Conservation (phyloP, 1,140 invertebrate genomes). For the Bombyx mori region DNA sequence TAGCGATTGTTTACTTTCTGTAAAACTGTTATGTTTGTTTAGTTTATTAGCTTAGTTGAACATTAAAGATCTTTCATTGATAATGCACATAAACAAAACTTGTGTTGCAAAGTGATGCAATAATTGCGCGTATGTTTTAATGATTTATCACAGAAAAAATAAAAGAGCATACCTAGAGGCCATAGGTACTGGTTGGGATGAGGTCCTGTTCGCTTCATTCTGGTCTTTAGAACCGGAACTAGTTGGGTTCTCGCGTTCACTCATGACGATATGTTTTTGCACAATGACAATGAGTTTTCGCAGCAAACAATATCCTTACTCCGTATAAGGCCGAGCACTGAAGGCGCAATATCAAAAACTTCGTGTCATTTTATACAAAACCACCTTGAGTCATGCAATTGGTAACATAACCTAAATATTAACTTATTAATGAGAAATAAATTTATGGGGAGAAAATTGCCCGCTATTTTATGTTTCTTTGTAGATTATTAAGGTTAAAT, state of each 20-base stretch:
- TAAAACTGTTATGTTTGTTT: too few species aligned
- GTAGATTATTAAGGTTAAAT: too few species aligned
- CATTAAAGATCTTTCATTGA: too few species aligned
- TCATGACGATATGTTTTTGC: slow-evolving; percentile 24
- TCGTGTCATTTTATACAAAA: slow-evolving; percentile 38
- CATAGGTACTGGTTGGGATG: slow-evolving; percentile 43
- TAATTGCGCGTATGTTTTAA: too few species aligned
- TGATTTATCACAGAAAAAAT: too few species aligned
- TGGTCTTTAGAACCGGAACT: slow-evolving; percentile 31
- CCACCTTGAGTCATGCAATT: slow-evolving; percentile 37
- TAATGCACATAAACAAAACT: too few species aligned
- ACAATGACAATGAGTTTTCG: too few species aligned
- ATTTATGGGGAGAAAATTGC: too few species aligned
- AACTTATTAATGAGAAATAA: not conserved
- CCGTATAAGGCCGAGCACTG: slow-evolving; percentile 50
- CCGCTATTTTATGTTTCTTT: too few species aligned
- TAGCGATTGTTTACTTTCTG: too few species aligned
- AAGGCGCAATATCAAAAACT: slow-evolving; percentile 41
- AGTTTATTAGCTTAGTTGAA: too few species aligned
- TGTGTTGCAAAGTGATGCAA: too few species aligned
- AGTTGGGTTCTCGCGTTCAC: slow-evolving; percentile 43
- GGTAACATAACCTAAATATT: slow-evolving; percentile 32
- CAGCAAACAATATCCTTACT: slow-evolving; percentile 20
- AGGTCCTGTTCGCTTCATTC: slow-evolving; percentile 31
- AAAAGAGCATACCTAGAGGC: slow-evolving; percentile 33